A percentile compares a stretch with the other conserved stretches of the same genome.
Evolutionary conservation across 2,113 vertebrate genomes (phyloP).

Genomic region (Osmerus eperlanus): DNA sequence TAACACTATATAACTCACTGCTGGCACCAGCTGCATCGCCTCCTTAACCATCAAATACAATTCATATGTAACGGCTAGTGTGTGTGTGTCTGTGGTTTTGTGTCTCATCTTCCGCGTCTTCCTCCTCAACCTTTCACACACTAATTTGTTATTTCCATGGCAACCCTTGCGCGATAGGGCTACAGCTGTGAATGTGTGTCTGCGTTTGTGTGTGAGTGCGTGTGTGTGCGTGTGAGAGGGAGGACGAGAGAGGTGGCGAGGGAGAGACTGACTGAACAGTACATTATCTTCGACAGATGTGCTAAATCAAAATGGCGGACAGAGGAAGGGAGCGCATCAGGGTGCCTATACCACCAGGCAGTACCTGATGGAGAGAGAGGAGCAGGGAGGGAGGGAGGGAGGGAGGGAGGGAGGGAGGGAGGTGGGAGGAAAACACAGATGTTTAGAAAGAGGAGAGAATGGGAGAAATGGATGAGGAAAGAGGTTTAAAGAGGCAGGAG

Average conservation of each 20-base stretch:
- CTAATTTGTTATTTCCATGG: slow-evolving; percentile 60
- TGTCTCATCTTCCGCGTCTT: slow-evolving; percentile 39
- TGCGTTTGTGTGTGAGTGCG: slow-evolving; percentile 42
- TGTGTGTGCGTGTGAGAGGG: slow-evolving; percentile 32
- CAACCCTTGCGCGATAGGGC: slow-evolving; percentile 47
- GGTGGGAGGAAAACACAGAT: neutral
- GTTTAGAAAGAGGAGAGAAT: slow-evolving; percentile 8
- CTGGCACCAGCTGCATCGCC: slow-evolving; percentile 8
- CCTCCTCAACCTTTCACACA: slow-evolving; percentile 41
- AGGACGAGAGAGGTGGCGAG: slow-evolving; percentile 43
- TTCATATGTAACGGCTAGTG: slow-evolving; percentile 15
- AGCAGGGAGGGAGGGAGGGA: slow-evolving; percentile 15
- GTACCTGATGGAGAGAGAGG: slow-evolving; percentile 66
- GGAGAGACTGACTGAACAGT: slow-evolving; percentile 70
- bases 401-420: slow-evolving; percentile 10
- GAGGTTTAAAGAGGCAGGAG: neutral
- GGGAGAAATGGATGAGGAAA: slow-evolving; percentile 8
- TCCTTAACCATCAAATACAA: neutral
- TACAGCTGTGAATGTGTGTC: slow-evolving; percentile 36
- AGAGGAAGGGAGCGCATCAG: slow-evolving; percentile 63
- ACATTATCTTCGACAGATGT: slow-evolving; percentile 75
- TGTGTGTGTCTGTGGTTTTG: slow-evolving; percentile 26
- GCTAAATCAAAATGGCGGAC: slow-evolving; percentile 79
- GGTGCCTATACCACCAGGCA: slow-evolving; percentile 65
- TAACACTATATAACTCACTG: too few relatives aligned